phyloP scores from a whole-genome alignment of 2,113 vertebrate genomes.

The Heterotis niloticus region DNA sequence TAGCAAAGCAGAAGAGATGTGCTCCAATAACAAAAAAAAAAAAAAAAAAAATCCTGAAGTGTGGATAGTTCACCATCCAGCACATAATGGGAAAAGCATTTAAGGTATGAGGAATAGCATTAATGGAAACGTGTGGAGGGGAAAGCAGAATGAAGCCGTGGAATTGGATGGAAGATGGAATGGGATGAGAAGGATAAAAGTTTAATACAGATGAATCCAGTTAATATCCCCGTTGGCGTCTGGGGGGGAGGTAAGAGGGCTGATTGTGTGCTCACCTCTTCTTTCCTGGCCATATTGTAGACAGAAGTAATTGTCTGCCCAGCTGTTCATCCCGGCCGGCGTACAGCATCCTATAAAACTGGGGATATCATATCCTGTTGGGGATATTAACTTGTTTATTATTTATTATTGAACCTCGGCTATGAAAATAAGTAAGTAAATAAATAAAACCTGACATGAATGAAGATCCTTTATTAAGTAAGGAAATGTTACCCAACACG shows the following conservation, averaged over 20 bases:
- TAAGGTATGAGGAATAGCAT: constrained; percentile 6
- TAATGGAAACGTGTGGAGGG: constrained; percentile 10
- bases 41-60: constrained; percentile 32
- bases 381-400: constrained; percentile 15
- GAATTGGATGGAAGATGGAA: constrained; percentile 20
- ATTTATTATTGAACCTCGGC: neutral
- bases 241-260: neutral
- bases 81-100: constrained; percentile 21
- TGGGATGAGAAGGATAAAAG: constrained; percentile 16
- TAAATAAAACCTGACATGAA: constrained; percentile 4
- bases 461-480: constrained; percentile 13
- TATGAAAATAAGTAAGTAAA: neutral
- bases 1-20: constrained; percentile 40
- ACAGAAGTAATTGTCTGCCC: constrained; percentile 22
- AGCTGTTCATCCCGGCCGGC: constrained; percentile 3
- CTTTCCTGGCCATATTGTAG: constrained; percentile 29
- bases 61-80: constrained; percentile 9
- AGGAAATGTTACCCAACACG: neutral
- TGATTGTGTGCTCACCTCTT: constrained; percentile 6
- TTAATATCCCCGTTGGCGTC: constrained; percentile 1
- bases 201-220: constrained; percentile 25
- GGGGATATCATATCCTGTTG: constrained; percentile 5
- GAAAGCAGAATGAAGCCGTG: constrained; percentile 10
- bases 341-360: neutral
- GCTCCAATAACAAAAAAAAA: constrained; percentile 42